Evolutionary conservation across 2,113 vertebrate species (phyloP).

Genomic region (Callospermophilus lateralis): DNA sequence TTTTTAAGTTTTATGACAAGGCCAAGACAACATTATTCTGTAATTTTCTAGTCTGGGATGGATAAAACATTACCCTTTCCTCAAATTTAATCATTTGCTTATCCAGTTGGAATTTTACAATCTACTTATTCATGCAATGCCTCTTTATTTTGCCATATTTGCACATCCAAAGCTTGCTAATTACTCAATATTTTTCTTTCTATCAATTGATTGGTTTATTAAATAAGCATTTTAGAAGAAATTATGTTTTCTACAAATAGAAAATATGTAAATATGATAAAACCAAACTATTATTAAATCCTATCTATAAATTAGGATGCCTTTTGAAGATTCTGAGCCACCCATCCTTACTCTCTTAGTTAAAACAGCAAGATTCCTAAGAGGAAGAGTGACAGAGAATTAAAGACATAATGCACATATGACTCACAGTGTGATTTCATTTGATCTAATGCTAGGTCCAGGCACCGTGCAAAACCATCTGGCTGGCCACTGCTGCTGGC

Average conservation of each 20-base stretch:
- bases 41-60: neutral
- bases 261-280: neutral
- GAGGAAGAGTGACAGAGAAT: neutral
- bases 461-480: neutral
- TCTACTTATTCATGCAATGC: neutral
- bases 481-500: neutral
- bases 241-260: neutral
- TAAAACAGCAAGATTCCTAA: neutral
- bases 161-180: neutral
- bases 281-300: neutral
- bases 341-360: neutral
- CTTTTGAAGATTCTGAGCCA: neutral
- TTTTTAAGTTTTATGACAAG: slow-evolving; percentile 62
- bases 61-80: neutral
- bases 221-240: neutral
- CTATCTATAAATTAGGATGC: neutral
- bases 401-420: neutral
- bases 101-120: neutral
- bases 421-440: neutral
- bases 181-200: neutral
- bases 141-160: slow-evolving; percentile 20
- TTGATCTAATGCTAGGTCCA: neutral
- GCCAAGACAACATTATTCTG: neutral
- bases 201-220: neutral
- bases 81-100: neutral